phyloP scores from a whole-genome alignment of 1,140 invertebrate genomes.

The Aphelinus atriplicis region DNA sequence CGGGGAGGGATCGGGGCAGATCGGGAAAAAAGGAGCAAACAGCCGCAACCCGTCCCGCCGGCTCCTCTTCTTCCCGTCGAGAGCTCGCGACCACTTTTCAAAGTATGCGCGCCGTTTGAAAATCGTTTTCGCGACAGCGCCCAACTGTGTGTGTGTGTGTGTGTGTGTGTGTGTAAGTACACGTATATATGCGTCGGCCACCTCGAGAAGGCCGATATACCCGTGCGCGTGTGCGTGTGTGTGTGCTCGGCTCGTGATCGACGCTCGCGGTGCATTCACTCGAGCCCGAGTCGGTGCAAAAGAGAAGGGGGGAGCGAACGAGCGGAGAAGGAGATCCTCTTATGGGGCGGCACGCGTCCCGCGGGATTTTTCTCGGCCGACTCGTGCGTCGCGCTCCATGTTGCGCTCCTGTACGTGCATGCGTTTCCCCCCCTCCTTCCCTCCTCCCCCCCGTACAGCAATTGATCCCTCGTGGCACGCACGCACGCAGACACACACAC shows the following conservation, averaged over 20 bases:
- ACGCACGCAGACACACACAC: too few relatives aligned
- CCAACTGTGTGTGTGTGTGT: too few relatives aligned
- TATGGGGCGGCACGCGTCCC: slow-evolving; percentile 19
- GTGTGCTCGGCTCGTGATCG: too few relatives aligned
- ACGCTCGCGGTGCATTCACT: too few relatives aligned
- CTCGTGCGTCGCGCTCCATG: background rate
- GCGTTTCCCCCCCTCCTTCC: too few relatives aligned
- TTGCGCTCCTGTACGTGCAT: too few relatives aligned
- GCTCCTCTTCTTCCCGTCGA: background rate
- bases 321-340: background rate
- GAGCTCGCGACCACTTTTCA: slow-evolving; percentile 1
- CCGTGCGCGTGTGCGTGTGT: too few relatives aligned
- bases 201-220: too few relatives aligned
- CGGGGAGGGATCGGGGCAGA: background rate
- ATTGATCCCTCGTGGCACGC: slow-evolving; percentile 17
- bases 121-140: slow-evolving; percentile 8
- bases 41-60: background rate
- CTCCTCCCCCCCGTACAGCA: background rate
- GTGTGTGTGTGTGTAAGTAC: background rate
- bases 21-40: background rate
- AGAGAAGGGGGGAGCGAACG: too few relatives aligned
- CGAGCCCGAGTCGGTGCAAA: too few relatives aligned
- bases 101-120: slow-evolving; percentile 1
- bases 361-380: slow-evolving; percentile 23
- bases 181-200: background rate